phyloP scores from a whole-genome alignment of 2,888 invertebrate genomes.

The Nymphalis urticae region DNA sequence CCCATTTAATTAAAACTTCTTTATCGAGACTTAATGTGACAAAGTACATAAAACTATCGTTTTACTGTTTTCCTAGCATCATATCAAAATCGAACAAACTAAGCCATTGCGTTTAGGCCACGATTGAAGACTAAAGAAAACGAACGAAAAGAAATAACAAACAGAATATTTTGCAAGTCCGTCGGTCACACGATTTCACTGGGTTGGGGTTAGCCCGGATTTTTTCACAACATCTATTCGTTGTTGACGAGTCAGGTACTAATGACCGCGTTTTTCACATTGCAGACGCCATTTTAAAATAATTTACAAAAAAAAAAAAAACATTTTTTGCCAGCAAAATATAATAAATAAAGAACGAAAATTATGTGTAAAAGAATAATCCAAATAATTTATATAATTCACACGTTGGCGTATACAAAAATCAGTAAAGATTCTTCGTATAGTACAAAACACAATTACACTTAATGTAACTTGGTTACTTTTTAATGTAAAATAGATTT shows the following conservation, averaged over 20 bases:
- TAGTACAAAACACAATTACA: conserved; percentile 16
- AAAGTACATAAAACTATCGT: background rate
- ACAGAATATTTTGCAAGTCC: conserved; percentile 74
- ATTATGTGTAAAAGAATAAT: background rate
- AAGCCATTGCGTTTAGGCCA: conserved; percentile 18
- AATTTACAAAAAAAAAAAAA: background rate
- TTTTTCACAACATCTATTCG: conserved; percentile 66
- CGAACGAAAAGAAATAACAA: conserved; percentile 51
- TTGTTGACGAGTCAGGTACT: conserved; percentile 51
- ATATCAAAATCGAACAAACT: background rate
- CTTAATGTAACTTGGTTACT: conserved; percentile 15
- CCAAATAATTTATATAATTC: background rate
- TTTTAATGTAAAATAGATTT: conserved; percentile 15
- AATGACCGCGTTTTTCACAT: conserved; percentile 15
- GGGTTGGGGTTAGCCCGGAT: conserved; percentile 47
- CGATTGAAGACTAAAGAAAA: conserved; percentile 13
- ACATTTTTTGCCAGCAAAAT: background rate
- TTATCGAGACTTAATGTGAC: background rate
- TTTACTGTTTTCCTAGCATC: background rate
- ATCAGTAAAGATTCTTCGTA: conserved; percentile 6
- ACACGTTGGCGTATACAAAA: conserved; percentile 20
- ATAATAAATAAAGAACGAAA: background rate
- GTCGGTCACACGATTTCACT: conserved; percentile 24
- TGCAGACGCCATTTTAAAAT: conserved; percentile 25
- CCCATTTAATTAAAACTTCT: background rate